Base-by-base conservation (phyloP, 2,888 invertebrate species). In the Amphimallon solstitiale region DNA sequence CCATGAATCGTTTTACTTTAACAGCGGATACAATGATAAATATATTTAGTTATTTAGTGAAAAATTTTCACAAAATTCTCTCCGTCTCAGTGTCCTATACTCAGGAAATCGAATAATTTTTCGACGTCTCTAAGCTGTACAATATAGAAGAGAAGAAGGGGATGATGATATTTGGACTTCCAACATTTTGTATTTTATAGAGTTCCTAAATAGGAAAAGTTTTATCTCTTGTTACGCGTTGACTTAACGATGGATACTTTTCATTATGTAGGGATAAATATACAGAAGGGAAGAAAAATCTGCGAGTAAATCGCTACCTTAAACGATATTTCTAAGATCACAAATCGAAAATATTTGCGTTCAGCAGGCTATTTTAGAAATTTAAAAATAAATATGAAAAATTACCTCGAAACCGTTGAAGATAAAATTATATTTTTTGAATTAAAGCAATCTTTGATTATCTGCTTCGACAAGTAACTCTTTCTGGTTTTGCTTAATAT, bases 201-300 rank as follows among this genome's bases (percentile, higher is more conserved):
- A 43, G 43, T 45, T 43, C 23, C 15, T 59, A 59, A 59, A 59
- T 29, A 59, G 43, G 56, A 59, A 59, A 59, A 59, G 56, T 43
- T 59, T 59, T 59, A 59, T 59, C 56, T 43, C 43, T 45, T 43
- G 29, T 23, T 45, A 59, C 43, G 43, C 56, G 29, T 17, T 43
- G 43, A 59, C 45, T 29, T 43, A 59, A 43, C 43, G 56, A 43
- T 17, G 15, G 40, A 59, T 23, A 59, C 43, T 59, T 59, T 54
- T 43, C 56, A 59, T 59, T 59, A 59, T 59, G 43, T 59, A 15
- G 29, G 17, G 15, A 45, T 40, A 34, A 45, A 14, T 59, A 15
- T 29, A 40, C 40, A 59, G n/a, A n/a, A n/a, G n/a, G n/a, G n/a
- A n/a, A n/a, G n/a, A n/a, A n/a, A n/a, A n/a, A n/a, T n/a, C n/a